Evolutionary conservation across 2,888 invertebrate genomes (phyloP).

Genomic region (Micropterix aruncella): DNA sequence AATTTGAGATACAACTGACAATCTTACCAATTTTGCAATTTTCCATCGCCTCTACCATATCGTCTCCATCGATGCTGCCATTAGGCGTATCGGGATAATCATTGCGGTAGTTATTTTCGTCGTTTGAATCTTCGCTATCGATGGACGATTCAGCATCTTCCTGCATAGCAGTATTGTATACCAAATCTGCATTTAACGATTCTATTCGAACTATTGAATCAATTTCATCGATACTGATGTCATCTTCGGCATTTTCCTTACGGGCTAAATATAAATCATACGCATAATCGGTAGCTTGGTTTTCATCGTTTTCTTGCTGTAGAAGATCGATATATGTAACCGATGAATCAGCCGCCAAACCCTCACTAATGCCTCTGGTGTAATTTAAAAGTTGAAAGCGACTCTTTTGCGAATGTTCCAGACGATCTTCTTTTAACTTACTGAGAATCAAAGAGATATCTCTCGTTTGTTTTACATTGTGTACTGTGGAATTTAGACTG

Average conservation of each 20-base stretch:
- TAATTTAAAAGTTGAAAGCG: conserved; percentile 1
- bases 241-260: conserved; percentile 26
- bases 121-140: conserved; percentile 52
- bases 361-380: background rate
- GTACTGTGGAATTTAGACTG: too few species aligned
- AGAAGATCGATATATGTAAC: background rate
- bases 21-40: conserved; percentile 21
- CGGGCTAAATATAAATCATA: conserved; percentile 30
- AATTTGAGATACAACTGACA: too few species aligned
- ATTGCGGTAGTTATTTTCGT: conserved; percentile 62
- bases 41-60: conserved; percentile 45
- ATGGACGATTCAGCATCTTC: conserved; percentile 18
- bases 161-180: conserved; percentile 18
- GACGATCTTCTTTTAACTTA: background rate
- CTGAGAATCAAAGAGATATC: background rate
- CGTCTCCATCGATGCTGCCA: conserved; percentile 45
- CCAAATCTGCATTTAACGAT: conserved; percentile 25
- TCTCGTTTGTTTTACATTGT: too few species aligned
- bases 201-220: conserved; percentile 27
- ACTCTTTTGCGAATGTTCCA: background rate
- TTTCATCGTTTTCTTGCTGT: background rate
- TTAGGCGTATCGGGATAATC: conserved; percentile 63
- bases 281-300: conserved; percentile 17
- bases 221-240: conserved; percentile 28
- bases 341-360: background rate